Evolutionary conservation across 2,113 vertebrate genomes (phyloP), one percentile per base, ranked within the genome.

Genomic region (Chloropsis hardwickii): DNA sequence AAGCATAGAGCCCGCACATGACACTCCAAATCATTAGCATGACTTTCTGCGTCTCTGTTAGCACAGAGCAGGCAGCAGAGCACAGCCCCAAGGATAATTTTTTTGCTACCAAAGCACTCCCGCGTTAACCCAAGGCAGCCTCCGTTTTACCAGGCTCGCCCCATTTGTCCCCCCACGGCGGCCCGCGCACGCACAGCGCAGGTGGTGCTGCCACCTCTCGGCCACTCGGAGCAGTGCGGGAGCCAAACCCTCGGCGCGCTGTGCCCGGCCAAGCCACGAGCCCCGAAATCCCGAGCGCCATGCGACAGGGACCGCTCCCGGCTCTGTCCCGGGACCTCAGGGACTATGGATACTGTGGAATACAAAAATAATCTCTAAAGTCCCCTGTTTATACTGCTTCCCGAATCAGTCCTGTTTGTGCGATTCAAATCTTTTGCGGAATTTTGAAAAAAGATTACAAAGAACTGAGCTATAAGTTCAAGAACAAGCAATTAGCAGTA

Each of bases 161-260:
- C 14, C 8, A 8, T 14, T 2, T 28, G 70, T 10, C 4, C 35
- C 19, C 12, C 2, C 6, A 2, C 8, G 5, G 11, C 11, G 11
- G 57, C 11, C 37, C 4, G 57, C 5, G 5, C 60, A 4, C 31
- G 78, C 54, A 95, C 69, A 19, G 54, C 2, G 97, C n/a, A 62
- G 97, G 53, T 6, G 44, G 66, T 89, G 95, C 98, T 97, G 98
- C 98, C 98, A 97, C 97, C 98, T 97, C 23, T 98, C 83, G 98
- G 92, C 67, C 60, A 10, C 72, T 8, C 2, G 0, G 6, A 65
- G 81, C 94, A 83, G 28, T 10, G 70, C 12, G 3, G 35, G 3
- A 20, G 61, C 25, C 12, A 42, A 95, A 4, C 2, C 18, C 9
- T 0, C 10, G 35, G 45, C 0, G 44, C 22, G 61, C 82, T 0